Conservation (phyloP, 2,888 invertebrate genomes). For the Gonocerus acuteangulatus region DNA sequence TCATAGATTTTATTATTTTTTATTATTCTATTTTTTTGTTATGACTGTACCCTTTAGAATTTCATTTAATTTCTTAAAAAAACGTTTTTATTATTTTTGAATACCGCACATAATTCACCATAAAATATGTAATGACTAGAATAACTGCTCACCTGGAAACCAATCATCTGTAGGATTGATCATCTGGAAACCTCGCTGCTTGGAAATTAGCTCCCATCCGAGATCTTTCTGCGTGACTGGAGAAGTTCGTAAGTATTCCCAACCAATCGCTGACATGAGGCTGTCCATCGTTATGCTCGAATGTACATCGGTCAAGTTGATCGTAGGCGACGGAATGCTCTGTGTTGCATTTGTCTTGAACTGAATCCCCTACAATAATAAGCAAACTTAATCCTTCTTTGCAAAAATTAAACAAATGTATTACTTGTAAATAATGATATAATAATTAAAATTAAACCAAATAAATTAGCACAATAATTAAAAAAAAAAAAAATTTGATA, state of each 20-base stretch:
- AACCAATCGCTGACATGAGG: slow-evolving; percentile 70
- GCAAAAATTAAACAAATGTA: not conserved
- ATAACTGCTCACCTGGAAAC: slow-evolving; percentile 74
- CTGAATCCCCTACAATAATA: slow-evolving; percentile 1
- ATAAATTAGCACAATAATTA: not conserved
- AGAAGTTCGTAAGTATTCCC: slow-evolving; percentile 71
- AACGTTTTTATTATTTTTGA: no score
- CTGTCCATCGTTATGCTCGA: slow-evolving; percentile 60
- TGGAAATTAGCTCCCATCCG: slow-evolving; percentile 59
- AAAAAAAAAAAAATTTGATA: not conserved
- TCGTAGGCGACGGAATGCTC: slow-evolving; percentile 72
- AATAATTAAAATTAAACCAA: not conserved
- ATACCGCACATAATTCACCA: no score
- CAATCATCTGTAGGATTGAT: slow-evolving; percentile 79
- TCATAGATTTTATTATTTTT: no score
- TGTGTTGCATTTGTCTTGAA: slow-evolving; percentile 69
- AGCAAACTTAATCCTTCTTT: not conserved
- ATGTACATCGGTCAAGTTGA: slow-evolving; percentile 72
- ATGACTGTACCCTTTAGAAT: no score
- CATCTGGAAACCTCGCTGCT: slow-evolving; percentile 76
- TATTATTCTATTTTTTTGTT: no score
- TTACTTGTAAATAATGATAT: not conserved
- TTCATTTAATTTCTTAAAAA: no score
- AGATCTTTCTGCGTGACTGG: slow-evolving; percentile 62
- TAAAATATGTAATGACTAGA: no score